A percentile compares a stretch with the other conserved stretches of the same genome.
Conservation (phyloP, 1,140 invertebrate genomes). For the Campoletis sonorensis region DNA sequence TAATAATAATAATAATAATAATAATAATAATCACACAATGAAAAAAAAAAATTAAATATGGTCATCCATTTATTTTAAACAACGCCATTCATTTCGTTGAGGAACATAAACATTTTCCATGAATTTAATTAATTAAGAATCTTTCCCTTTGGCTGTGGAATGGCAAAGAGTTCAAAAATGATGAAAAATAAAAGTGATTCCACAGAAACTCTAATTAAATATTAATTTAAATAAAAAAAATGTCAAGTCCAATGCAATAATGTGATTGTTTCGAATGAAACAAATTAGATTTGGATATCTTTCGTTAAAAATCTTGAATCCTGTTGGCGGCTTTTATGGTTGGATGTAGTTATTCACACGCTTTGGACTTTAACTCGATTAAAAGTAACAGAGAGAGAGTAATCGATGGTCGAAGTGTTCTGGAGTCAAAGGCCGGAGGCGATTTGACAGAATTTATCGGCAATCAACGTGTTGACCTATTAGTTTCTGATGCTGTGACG, state of each 20-base stretch:
- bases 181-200: too few relatives aligned
- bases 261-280: too few relatives aligned
- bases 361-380: slow-evolving; percentile 61
- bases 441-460: slow-evolving; percentile 54
- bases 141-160: too few relatives aligned
- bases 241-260: too few relatives aligned
- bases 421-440: background rate
- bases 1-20: background rate
- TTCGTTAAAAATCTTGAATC: background rate
- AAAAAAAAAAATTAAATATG: background rate
- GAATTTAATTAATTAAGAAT: too few relatives aligned
- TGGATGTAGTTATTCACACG: slow-evolving; percentile 15
- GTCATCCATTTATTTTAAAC: too few relatives aligned
- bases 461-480: slow-evolving; percentile 61
- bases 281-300: too few relatives aligned
- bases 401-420: slow-evolving; percentile 51
- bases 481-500: slow-evolving; percentile 52
- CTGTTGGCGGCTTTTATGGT: background rate
- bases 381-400: slow-evolving; percentile 55
- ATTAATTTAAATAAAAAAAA: too few relatives aligned
- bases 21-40: background rate
- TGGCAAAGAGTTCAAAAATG: too few relatives aligned
- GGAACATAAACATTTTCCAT: too few relatives aligned
- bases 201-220: too few relatives aligned
- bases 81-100: too few relatives aligned